Percentiles rank a stretch among this genome's conserved stretches.
phyloP scores from a whole-genome alignment of 2,888 invertebrate genomes.

The Scaptodrosophila latifasciaeformis region DNA sequence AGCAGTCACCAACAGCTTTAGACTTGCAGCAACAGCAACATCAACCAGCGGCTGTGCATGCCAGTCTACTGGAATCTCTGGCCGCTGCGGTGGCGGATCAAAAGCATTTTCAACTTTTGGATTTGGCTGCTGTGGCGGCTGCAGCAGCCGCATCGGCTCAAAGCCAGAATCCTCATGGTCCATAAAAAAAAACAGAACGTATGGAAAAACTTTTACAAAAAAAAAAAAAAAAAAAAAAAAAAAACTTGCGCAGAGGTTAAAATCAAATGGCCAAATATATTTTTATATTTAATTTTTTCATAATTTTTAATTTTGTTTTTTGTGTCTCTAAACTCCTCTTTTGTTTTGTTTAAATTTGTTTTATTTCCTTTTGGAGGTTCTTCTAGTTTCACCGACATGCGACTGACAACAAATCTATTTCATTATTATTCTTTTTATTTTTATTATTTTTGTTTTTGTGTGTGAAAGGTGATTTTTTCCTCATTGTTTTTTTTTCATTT shows the following conservation, averaged over 20 bases:
- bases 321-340: background rate
- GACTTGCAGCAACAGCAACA: constrained; percentile 27
- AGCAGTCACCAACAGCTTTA: constrained; percentile 43
- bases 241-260: too few species aligned
- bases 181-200: constrained; percentile 21
- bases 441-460: background rate
- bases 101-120: constrained; percentile 66
- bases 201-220: background rate
- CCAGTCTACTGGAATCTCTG: constrained; percentile 57
- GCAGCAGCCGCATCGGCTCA: constrained; percentile 51
- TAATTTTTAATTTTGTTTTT: constrained; percentile 1
- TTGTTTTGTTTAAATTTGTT: constrained; percentile 17
- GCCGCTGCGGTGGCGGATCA: constrained; percentile 66
- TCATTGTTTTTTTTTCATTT: constrained; percentile 6
- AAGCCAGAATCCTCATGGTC: constrained; percentile 36
- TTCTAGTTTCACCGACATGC: too few species aligned
- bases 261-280: too few species aligned
- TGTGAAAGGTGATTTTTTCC: constrained; percentile 10
- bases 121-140: constrained; percentile 55
- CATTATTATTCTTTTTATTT: background rate
- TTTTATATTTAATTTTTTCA: too few species aligned
- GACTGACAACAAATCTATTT: too few species aligned
- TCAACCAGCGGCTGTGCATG: constrained; percentile 51
- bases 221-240: background rate
- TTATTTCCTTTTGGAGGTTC: too few species aligned